Evolutionary conservation across 2,797 vertebrate species (phyloP).

Genomic region (Diplodus puntazzo): DNA sequence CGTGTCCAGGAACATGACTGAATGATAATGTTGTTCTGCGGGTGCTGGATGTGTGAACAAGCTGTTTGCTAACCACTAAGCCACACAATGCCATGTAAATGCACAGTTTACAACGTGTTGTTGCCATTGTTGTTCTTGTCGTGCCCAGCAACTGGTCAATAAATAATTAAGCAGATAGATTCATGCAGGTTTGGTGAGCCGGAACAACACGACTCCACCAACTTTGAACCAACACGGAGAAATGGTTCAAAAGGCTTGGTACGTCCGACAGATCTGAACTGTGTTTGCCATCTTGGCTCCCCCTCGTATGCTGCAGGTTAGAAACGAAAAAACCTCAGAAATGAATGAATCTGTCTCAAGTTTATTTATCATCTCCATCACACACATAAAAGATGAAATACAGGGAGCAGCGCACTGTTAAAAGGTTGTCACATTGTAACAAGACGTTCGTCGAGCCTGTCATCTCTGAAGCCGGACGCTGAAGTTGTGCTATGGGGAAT

Average conservation of each 20-base stretch:
- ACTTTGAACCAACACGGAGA: neutral
- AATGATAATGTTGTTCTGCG: neutral
- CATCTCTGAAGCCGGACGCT: conserved; percentile 47
- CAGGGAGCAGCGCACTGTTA: conserved; percentile 24
- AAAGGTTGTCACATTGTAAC: conserved; percentile 73
- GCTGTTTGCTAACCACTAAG: neutral
- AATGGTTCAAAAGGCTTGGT: neutral
- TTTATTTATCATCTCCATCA: conserved; percentile 38
- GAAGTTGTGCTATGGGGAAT: conserved; percentile 46
- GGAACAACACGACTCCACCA: neutral
- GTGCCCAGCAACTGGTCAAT: no score
- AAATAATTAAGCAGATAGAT: neutral
- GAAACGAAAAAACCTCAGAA: neutral
- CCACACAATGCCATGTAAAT: no score
- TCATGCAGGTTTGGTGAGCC: neutral
- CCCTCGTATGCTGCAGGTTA: neutral
- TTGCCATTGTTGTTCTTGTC: no score
- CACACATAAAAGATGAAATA: conserved; percentile 17
- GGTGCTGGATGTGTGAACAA: neutral
- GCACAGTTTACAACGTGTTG: no score
- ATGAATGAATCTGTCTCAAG: conserved; percentile 12
- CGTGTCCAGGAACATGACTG: neutral
- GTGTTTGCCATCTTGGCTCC: neutral
- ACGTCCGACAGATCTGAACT: neutral
- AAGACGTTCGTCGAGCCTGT: conserved; percentile 45